These are phyloP conservation scores for Eugnorisma glareosa DNA, from an alignment of 2,888 invertebrate genomes.

Conservation along the genomic window DNA sequence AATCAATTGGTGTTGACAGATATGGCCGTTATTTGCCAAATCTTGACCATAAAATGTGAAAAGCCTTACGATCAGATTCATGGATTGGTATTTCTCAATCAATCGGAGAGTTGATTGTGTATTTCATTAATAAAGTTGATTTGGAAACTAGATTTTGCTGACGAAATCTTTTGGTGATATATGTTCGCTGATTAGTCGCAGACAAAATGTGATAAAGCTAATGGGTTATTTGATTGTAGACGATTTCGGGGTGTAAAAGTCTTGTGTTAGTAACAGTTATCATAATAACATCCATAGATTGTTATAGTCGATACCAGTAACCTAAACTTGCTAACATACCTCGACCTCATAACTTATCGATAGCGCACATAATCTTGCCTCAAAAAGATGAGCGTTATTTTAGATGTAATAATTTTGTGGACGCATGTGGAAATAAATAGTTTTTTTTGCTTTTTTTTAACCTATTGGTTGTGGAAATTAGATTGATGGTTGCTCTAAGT, in stretches of 20 bases:
- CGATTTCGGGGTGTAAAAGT: slow-evolving; percentile 8
- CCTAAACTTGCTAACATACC: neutral
- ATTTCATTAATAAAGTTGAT: slow-evolving; percentile 55
- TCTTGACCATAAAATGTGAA: slow-evolving; percentile 53
- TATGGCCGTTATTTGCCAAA: slow-evolving; percentile 59
- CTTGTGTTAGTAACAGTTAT: slow-evolving; percentile 4
- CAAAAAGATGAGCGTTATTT: too few species aligned
- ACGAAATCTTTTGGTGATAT: slow-evolving; percentile 56
- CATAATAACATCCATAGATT: neutral
- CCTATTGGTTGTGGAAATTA: neutral
- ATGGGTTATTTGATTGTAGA: slow-evolving; percentile 36
- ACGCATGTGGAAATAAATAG: too few species aligned
- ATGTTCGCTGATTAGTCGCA: slow-evolving; percentile 54
- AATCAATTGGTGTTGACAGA: slow-evolving; percentile 69
- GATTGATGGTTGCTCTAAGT: neutral
- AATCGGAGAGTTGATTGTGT: slow-evolving; percentile 60
- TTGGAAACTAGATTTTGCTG: slow-evolving; percentile 61
- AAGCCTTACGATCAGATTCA: slow-evolving; percentile 41
- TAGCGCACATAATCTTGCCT: too few species aligned
- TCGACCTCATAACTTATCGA: too few species aligned
- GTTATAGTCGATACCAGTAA: neutral
- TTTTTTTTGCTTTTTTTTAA: too few species aligned
- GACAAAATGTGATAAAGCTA: slow-evolving; percentile 18
- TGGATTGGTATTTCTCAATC: slow-evolving; percentile 66
- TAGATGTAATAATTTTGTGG: too few species aligned